phyloP scores from a whole-genome alignment of 2,797 vertebrate genomes.

The Arremon brunneinucha region DNA sequence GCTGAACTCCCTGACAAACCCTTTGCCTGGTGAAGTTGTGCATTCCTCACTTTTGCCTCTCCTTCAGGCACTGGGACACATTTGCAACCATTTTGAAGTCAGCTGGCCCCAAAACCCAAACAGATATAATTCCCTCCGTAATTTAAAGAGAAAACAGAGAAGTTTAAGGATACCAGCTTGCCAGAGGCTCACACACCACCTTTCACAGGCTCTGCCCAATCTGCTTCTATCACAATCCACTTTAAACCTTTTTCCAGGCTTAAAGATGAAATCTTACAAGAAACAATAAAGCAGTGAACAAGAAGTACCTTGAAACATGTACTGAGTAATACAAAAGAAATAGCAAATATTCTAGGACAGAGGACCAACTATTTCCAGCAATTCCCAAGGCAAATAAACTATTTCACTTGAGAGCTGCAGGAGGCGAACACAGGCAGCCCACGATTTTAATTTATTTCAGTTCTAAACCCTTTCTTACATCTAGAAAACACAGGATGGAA shows the following conservation, averaged over 20 bases:
- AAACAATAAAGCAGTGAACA: background rate
- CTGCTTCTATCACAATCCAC: background rate
- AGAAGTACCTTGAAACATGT: background rate
- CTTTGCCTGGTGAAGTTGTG: too few species aligned
- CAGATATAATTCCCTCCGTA: background rate
- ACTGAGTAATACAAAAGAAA: background rate
- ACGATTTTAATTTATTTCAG: background rate
- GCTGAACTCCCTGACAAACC: background rate
- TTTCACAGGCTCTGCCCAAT: background rate
- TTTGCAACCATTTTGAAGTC: background rate
- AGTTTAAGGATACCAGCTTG: background rate
- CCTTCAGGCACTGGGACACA: background rate
- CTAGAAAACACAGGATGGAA: background rate
- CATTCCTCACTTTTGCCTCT: background rate
- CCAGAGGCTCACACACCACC: background rate
- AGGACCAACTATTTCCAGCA: background rate
- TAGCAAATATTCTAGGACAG: background rate
- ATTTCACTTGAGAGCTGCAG: background rate
- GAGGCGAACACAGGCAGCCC: background rate
- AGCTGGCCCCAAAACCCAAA: background rate
- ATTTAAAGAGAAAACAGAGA: background rate
- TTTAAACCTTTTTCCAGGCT: background rate
- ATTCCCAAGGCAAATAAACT: background rate
- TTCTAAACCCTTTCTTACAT: background rate
- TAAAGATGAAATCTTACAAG: background rate